These are phyloP conservation scores for Apis mellifera DNA, from an alignment of 1,140 invertebrate species.

Conservation along the genomic window Amel_HAv3.1 CM009939.2:8020001-8020500, in stretches of 20 bases:
- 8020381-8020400: neutral
- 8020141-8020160: neutral
- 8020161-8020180: neutral
- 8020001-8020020: neutral
- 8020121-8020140: neutral
- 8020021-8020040: neutral
- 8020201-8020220: neutral
- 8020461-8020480: constrained; percentile 49
- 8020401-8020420: neutral
- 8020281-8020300: too few relatives aligned
- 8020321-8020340: too few relatives aligned
- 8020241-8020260: constrained; percentile 7
- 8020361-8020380: neutral
- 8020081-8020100: neutral
- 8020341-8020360: neutral
- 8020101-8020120: too few relatives aligned
- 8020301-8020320: too few relatives aligned
- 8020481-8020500: constrained; percentile 56
- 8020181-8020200: neutral
- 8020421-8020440: neutral
- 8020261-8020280: neutral
- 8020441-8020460: constrained; percentile 44
- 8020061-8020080: too few relatives aligned
- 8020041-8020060: neutral
- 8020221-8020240: neutral